Conservation (phyloP, 1,140 invertebrate genomes). For the Leguminivora glycinivorella region DNA sequence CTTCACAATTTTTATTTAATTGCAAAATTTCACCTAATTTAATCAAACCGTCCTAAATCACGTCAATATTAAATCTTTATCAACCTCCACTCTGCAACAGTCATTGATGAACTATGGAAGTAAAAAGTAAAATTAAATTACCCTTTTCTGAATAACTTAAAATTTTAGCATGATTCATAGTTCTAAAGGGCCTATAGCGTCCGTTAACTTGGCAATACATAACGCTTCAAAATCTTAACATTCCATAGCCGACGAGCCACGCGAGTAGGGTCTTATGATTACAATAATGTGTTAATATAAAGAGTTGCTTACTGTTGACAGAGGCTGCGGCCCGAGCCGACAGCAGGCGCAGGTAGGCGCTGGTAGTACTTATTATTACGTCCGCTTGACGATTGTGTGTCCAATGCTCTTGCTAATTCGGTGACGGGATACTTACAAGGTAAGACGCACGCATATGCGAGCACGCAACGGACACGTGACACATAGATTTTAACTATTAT, state of each 20-base stretch:
- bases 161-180: neutral
- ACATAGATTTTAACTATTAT: neutral
- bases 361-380: slow-evolving; percentile 37
- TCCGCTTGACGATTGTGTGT: slow-evolving; percentile 49
- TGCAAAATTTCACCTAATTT: neutral
- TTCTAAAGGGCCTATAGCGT: neutral
- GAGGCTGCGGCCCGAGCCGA: slow-evolving; percentile 29
- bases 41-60: neutral
- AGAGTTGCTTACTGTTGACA: slow-evolving; percentile 32
- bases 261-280: slow-evolving; percentile 19
- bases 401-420: slow-evolving; percentile 41
- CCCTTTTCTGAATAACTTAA: neutral
- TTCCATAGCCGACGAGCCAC: slow-evolving; percentile 22
- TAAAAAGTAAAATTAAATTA: neutral
- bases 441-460: slow-evolving; percentile 39
- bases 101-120: neutral
- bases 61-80: neutral
- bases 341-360: slow-evolving; percentile 49
- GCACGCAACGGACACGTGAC: neutral
- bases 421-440: slow-evolving; percentile 50
- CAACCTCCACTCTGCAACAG: neutral
- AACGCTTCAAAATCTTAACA: slow-evolving; percentile 22
- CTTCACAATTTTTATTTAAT: neutral
- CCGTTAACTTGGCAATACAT: slow-evolving; percentile 7
- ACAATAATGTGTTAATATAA: slow-evolving; percentile 23